A percentile compares a stretch with the other conserved stretches of the same genome.
phyloP scores from a whole-genome alignment of 2,888 invertebrate species.

The Drosophila nr. perissopoda region DNA sequence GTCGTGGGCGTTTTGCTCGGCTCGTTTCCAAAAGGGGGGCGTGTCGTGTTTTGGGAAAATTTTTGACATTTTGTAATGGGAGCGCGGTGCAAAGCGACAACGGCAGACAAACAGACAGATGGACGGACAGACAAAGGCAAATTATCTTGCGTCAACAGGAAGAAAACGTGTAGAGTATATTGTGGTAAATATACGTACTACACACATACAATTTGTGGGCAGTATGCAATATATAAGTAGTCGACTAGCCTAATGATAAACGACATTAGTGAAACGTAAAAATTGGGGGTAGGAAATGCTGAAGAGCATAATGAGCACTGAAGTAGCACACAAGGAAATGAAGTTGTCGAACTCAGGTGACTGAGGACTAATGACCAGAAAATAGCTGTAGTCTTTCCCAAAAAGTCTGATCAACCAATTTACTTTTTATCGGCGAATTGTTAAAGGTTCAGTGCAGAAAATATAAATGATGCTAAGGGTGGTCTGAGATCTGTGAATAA shows the following conservation, averaged over 20 bases:
- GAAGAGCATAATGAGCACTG: constrained; percentile 51
- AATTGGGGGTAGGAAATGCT: constrained; percentile 22
- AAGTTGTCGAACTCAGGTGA: constrained; percentile 55
- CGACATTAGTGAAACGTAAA: constrained; percentile 68
- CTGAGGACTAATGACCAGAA: constrained; percentile 42
- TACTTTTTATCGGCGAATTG: neutral
- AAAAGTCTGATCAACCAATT: neutral
- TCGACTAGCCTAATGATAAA: constrained; percentile 71
- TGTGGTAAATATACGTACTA: constrained; percentile 27
- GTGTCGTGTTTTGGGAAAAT: constrained; percentile 53
- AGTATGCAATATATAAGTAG: constrained; percentile 23
- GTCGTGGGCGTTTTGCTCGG: constrained; percentile 68
- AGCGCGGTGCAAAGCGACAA: constrained; percentile 33
- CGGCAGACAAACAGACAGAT: constrained; percentile 28
- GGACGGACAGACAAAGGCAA: constrained; percentile 54
- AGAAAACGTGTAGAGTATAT: constrained; percentile 54
- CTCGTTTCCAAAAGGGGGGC: constrained; percentile 46
- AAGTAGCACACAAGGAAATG: constrained; percentile 46
- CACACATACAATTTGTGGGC: constrained; percentile 16
- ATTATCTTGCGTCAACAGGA: constrained; percentile 78
- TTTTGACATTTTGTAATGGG: constrained; percentile 78
- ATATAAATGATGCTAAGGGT: neutral
- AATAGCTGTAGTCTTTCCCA: neutral
- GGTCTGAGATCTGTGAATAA: neutral
- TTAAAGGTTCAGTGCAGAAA: neutral